Evolutionary conservation across 2,113 vertebrate genomes (phyloP).

Genomic region (Hippocampus guttulatus): DNA sequence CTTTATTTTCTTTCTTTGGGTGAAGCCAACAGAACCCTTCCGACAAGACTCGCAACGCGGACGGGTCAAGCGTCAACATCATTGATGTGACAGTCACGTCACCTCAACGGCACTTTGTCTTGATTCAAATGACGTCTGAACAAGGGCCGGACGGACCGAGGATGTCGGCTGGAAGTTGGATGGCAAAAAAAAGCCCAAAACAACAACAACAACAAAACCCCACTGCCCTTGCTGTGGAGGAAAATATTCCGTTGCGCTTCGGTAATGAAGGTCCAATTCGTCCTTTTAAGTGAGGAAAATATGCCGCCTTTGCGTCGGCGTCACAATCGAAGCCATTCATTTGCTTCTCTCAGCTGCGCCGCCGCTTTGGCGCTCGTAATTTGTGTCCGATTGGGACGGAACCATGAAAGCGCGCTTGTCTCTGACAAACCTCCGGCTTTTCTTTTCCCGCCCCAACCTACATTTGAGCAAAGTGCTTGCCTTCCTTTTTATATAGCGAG

Average conservation of each 20-base stretch:
- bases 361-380: not conserved
- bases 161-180: not conserved
- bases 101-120: not conserved
- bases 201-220: not conserved
- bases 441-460: not conserved
- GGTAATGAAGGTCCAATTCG: not conserved
- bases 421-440: not conserved
- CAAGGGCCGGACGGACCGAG: not conserved
- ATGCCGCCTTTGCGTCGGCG: too few species aligned
- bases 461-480: not conserved
- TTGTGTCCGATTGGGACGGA: not conserved
- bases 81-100: not conserved
- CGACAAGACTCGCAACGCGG: not conserved
- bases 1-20: not conserved
- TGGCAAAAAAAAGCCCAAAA: not conserved
- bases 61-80: not conserved
- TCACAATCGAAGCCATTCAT: not conserved
- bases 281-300: not conserved
- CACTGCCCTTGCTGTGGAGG: not conserved
- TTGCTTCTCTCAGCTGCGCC: not conserved
- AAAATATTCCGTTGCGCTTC: not conserved
- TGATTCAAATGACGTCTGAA: not conserved
- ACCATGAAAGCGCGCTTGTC: not conserved
- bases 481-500: not conserved
- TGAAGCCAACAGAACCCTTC: not conserved